Evolutionary conservation across 2,888 invertebrate species (phyloP), one percentile per base, ranked within the genome.

Genomic region (Oithona nana): DNA sequence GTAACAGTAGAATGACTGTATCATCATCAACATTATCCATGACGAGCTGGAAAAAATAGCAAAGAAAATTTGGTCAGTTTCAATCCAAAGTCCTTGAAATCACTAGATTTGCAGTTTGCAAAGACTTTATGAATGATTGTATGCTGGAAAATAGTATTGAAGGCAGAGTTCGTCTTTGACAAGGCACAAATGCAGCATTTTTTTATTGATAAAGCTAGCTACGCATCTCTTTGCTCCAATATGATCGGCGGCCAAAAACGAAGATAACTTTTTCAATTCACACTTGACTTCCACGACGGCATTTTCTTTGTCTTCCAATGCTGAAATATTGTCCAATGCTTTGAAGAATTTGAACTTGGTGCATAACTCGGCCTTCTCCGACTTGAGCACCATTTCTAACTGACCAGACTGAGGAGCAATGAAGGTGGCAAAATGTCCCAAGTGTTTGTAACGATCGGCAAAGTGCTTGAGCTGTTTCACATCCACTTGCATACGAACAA

Each of bases 71-170:
- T 4, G 3, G 50, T 49, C 50, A 49, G 22, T 20, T n/a, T 8
- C 22, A 8, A 22, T 49, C 50, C 39, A 16, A 39, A 16, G 8
- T 20, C 22, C 50, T 22, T 49, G n/a, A 20, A 49, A 20, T 22
- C n/a, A n/a, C n/a, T n/a, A 49, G 3, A 8, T n/a, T 4, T 49
- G n/a, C 22, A 20, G 22, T 49, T 49, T 8, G 50, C 50, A n/a
- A 8, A 49, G 3, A 20, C 2, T 11, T 3, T 24, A 6, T 24
- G 3, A 54, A 26, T 49, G 26, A 22, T 24, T 16, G 26, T 84
- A 79, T 28, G 86, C 83, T 66, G 83, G 83, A 67, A 90, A 79
- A 72, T 86, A 85, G 71, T 86, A 87, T 73, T 87, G 84, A 65
- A 89, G 75, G 22, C 81, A 80, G 6, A 88, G 77, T 71, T 83